Evolutionary conservation across 1,140 invertebrate species (phyloP).

Genomic region (Spodoptera litura): DNA sequence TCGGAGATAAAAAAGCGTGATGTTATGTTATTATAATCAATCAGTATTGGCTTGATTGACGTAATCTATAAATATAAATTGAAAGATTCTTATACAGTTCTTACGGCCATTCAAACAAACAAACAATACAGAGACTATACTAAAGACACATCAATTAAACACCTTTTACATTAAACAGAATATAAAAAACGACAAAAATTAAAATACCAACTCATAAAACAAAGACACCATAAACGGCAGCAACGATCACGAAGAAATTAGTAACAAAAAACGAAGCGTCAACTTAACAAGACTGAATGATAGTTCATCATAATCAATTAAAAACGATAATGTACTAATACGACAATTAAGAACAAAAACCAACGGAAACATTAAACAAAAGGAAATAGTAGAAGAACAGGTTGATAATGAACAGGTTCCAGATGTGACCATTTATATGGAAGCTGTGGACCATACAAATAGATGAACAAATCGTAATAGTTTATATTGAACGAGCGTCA

Average conservation of each 20-base stretch:
- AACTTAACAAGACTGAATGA: constrained; percentile 31
- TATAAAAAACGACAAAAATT: constrained; percentile 5
- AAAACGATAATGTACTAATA: constrained; percentile 36
- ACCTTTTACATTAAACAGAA: neutral
- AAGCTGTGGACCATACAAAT: constrained; percentile 40
- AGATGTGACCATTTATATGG: constrained; percentile 37
- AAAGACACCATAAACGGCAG: constrained; percentile 6
- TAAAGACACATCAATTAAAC: neutral
- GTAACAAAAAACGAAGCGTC: constrained; percentile 12
- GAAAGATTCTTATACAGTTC: no score
- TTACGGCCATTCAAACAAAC: neutral
- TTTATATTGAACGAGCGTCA: constrained; percentile 44
- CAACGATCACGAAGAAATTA: neutral
- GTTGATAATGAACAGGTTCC: constrained; percentile 32
- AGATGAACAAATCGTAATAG: constrained; percentile 45
- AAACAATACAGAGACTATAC: no score
- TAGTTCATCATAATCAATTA: constrained; percentile 41
- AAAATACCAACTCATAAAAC: neutral
- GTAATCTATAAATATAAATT: no score
- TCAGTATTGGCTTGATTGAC: no score
- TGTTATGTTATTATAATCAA: no score
- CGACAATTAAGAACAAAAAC: constrained; percentile 42
- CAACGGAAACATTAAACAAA: constrained; percentile 44
- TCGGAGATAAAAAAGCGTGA: no score
- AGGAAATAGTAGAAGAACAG: constrained; percentile 39